phyloP scores from a whole-genome alignment of 2,797 vertebrate genomes.

The Sus cebifrons region DNA sequence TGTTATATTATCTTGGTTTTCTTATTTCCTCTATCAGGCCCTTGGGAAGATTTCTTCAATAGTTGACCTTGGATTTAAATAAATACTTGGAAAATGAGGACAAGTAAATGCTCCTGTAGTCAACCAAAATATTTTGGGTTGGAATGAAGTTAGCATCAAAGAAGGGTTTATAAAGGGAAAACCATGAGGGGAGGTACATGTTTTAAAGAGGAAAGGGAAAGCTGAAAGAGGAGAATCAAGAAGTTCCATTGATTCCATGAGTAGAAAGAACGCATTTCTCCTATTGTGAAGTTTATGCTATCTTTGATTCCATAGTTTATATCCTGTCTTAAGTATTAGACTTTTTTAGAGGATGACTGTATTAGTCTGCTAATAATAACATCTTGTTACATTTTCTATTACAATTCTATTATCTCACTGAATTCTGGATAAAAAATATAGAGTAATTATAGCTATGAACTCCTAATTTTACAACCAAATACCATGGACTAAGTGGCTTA shows the following conservation, averaged over 20 bases:
- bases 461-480: not conserved
- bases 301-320: not conserved
- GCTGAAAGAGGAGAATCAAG: not conserved
- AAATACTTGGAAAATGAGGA: not conserved
- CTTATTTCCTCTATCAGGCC: not conserved
- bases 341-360: not conserved
- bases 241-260: not conserved
- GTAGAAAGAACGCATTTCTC: not conserved
- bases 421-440: too few relatives aligned
- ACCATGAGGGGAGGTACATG: not conserved
- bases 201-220: not conserved
- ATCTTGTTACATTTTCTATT: too few relatives aligned
- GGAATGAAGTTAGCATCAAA: not conserved
- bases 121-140: not conserved
- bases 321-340: not conserved
- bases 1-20: not conserved
- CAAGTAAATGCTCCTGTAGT: slow-evolving; percentile 5
- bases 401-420: too few relatives aligned
- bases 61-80: slow-evolving; percentile 27
- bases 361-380: not conserved
- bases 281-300: not conserved
- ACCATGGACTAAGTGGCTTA: not conserved
- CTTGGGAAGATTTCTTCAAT: slow-evolving; percentile 9
- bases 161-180: not conserved
- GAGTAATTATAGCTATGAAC: too few relatives aligned